phyloP scores from a whole-genome alignment of 2,113 vertebrate genomes.

The Neotragus moschatus region DNA sequence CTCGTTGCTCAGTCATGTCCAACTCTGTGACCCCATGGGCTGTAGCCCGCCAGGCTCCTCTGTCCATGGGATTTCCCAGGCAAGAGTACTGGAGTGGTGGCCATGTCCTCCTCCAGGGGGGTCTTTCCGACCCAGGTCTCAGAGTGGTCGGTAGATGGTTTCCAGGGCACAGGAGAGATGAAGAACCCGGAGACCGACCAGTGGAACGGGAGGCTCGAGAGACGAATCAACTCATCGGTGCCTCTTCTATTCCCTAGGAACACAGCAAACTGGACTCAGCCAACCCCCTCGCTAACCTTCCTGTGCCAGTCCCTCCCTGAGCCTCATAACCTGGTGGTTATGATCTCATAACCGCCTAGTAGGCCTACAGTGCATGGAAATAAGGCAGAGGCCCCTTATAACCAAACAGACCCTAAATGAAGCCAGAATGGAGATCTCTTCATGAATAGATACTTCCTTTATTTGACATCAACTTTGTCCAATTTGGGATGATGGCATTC shows the following conservation, averaged over 20 bases:
- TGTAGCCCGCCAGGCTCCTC: not conserved
- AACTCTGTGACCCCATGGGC: not conserved
- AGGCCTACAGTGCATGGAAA: fast-evolving
- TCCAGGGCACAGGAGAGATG: no score
- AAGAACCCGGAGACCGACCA: fast-evolving
- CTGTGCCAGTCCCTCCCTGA: not conserved
- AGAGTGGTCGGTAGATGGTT: no score
- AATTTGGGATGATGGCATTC: not conserved
- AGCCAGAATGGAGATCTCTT: not conserved
- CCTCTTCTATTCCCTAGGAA: not conserved
- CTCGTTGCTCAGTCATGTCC: not conserved
- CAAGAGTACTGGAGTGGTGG: not conserved
- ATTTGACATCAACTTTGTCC: not conserved
- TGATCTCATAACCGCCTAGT: fast-evolving
- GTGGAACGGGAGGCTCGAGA: not conserved
- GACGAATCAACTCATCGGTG: fast-evolving
- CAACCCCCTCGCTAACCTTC: fast-evolving
- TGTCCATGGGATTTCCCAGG: not conserved
- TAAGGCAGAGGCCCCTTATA: fast-evolving
- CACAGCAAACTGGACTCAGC: no score
- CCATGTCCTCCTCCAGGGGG: not conserved
- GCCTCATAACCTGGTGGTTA: fast-evolving
- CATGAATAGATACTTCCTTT: not conserved
- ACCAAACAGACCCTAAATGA: fast-evolving
- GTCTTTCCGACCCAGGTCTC: not conserved